Percentiles rank a stretch among this genome's conserved stretches.
phyloP scores from a whole-genome alignment of 2,113 vertebrate genomes.

The Eudorcas thomsonii region DNA sequence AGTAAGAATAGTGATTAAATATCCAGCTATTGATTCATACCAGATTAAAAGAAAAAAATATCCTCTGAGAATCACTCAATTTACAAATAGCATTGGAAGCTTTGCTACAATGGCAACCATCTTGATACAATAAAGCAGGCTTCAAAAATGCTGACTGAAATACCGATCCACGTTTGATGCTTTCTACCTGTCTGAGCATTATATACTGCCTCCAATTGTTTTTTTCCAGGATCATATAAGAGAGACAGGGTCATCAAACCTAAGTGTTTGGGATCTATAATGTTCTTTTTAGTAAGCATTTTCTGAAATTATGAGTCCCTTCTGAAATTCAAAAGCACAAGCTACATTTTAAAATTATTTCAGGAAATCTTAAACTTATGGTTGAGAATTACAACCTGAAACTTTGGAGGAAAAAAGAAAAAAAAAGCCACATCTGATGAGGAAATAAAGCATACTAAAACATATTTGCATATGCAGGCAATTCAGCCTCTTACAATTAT shows the following conservation, averaged over 20 bases:
- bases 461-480: slow-evolving; percentile 35
- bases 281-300: slow-evolving; percentile 39
- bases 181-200: slow-evolving; percentile 6
- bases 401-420: slow-evolving; percentile 5
- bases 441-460: slow-evolving; percentile 33
- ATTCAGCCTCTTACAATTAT: slow-evolving; percentile 28
- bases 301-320: slow-evolving; percentile 60
- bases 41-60: slow-evolving; percentile 53
- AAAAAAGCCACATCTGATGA: slow-evolving; percentile 21
- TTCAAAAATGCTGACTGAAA: slow-evolving; percentile 32
- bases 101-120: neutral
- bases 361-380: slow-evolving; percentile 55
- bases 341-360: slow-evolving; percentile 53
- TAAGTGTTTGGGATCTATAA: slow-evolving; percentile 35
- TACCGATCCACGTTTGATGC: neutral
- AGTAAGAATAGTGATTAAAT: slow-evolving; percentile 66
- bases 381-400: slow-evolving; percentile 54
- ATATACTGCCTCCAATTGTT: slow-evolving; percentile 18
- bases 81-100: slow-evolving; percentile 9
- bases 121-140: slow-evolving; percentile 6
- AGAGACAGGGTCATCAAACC: slow-evolving; percentile 31
- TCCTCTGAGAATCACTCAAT: slow-evolving; percentile 38
- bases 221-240: neutral
- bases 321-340: slow-evolving; percentile 65
- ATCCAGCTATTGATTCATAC: slow-evolving; percentile 45